Conservation (phyloP, 35 echinoderm and acorn worm genomes). For the Hemicentrotus pulcherrimus region DNA sequence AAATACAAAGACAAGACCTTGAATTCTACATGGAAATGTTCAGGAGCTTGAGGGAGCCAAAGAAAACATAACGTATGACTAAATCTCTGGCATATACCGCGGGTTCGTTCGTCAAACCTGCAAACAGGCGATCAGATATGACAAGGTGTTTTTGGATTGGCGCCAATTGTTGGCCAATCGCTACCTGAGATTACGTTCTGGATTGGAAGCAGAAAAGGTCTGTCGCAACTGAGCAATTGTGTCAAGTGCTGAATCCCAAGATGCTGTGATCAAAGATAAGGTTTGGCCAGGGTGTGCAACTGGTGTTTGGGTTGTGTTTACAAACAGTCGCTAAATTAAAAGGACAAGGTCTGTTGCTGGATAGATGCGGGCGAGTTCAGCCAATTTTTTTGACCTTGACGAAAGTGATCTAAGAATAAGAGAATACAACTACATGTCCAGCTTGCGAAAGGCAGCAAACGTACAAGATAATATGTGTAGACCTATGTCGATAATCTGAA, state of each 20-base stretch:
- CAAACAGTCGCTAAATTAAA: background rate
- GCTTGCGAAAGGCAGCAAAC: too few species aligned
- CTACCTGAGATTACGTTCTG: background rate
- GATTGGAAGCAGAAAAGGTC: background rate
- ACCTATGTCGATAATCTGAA: too few species aligned
- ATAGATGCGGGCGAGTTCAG: background rate
- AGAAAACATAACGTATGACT: background rate
- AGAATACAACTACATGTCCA: too few species aligned
- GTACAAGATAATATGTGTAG: too few species aligned
- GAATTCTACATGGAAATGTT: background rate
- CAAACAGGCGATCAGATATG: background rate
- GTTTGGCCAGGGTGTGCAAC: background rate
- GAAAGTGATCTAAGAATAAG: too few species aligned
- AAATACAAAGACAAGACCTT: background rate
- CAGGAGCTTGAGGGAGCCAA: background rate
- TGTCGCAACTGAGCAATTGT: background rate
- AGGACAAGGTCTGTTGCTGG: background rate
- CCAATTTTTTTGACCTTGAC: too few species aligned
- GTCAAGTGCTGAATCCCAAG: background rate
- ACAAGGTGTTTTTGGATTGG: slow-evolving; percentile 2
- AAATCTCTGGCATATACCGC: background rate
- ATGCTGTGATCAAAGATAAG: background rate
- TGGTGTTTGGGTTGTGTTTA: background rate
- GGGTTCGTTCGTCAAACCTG: background rate
- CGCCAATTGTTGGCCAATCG: background rate